Conservation (phyloP, 2,888 invertebrate species). For the Nomada hirtipes region DNA sequence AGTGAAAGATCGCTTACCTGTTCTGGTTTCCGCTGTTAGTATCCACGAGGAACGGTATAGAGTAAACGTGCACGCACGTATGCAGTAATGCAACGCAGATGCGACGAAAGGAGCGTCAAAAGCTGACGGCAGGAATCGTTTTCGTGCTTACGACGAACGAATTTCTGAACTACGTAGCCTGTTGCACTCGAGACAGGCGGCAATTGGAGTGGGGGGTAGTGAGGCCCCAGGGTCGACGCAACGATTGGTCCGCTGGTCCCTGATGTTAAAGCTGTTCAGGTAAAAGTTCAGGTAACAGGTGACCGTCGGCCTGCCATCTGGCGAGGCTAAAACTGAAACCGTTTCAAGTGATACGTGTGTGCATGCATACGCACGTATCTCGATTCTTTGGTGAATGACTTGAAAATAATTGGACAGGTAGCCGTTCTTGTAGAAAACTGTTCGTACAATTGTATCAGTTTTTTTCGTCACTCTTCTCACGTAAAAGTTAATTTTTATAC, state of each 20-base stretch:
- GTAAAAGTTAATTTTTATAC: no score
- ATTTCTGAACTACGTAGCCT: slow-evolving; percentile 71
- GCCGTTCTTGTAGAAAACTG: neutral
- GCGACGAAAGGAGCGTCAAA: slow-evolving; percentile 19
- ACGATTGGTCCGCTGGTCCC: slow-evolving; percentile 63
- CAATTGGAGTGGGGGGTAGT: slow-evolving; percentile 45
- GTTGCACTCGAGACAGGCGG: slow-evolving; percentile 60
- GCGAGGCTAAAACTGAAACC: slow-evolving; percentile 41
- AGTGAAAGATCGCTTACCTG: slow-evolving; percentile 39
- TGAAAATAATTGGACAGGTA: slow-evolving; percentile 34
- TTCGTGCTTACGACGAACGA: slow-evolving; percentile 61
- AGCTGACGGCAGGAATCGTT: slow-evolving; percentile 30
- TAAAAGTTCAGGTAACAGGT: slow-evolving; percentile 73
- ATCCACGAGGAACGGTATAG: slow-evolving; percentile 21
- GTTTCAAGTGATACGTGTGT: neutral
- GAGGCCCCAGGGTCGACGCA: slow-evolving; percentile 65
- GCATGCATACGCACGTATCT: neutral
- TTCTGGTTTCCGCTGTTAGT: neutral
- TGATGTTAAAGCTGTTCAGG: slow-evolving; percentile 48
- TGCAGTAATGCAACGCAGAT: slow-evolving; percentile 23
- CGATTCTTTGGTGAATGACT: slow-evolving; percentile 25
- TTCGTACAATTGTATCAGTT: neutral
- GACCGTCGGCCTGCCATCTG: slow-evolving; percentile 70
- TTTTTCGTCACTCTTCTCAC: neutral
- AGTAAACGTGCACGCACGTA: slow-evolving; percentile 19